phyloP scores from a whole-genome alignment of 2,797 vertebrate genomes.

The Neoniphon sammara region DNA sequence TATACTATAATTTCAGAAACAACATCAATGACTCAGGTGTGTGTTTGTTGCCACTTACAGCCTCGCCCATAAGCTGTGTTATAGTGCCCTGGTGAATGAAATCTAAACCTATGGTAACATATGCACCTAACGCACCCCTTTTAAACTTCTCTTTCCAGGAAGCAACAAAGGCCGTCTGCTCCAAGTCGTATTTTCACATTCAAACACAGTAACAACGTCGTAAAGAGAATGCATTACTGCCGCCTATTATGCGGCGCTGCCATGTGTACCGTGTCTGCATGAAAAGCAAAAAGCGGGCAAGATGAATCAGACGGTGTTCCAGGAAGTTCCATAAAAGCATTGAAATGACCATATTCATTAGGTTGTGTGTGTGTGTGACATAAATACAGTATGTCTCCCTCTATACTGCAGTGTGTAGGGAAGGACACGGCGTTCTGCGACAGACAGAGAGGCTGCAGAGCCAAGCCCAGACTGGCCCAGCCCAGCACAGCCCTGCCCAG shows the following conservation, averaged over 20 bases:
- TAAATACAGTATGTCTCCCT: slow-evolving; percentile 67
- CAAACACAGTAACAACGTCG: slow-evolving; percentile 61
- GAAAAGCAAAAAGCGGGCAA: slow-evolving; percentile 57
- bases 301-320: slow-evolving; percentile 61
- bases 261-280: slow-evolving; percentile 41
- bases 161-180: slow-evolving; percentile 33
- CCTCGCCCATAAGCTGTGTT: slow-evolving; percentile 31
- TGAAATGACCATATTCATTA: slow-evolving; percentile 69
- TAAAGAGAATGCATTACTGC: slow-evolving; percentile 57
- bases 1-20: too few relatives aligned
- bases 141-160: slow-evolving; percentile 35
- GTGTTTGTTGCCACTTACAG: slow-evolving; percentile 4
- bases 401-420: slow-evolving; percentile 62
- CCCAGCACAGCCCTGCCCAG: slow-evolving; percentile 49
- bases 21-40: not conserved
- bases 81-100: not conserved
- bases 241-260: slow-evolving; percentile 48
- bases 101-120: slow-evolving; percentile 14
- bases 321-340: slow-evolving; percentile 67
- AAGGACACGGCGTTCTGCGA: slow-evolving; percentile 72
- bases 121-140: slow-evolving; percentile 22
- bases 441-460: slow-evolving; percentile 75
- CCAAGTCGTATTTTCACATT: slow-evolving; percentile 43
- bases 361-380: slow-evolving; percentile 62
- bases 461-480: slow-evolving; percentile 71